Evolutionary conservation across 2,113 vertebrate species (phyloP), one percentile per base, ranked within the genome.

Genomic region (Alces alces): DNA sequence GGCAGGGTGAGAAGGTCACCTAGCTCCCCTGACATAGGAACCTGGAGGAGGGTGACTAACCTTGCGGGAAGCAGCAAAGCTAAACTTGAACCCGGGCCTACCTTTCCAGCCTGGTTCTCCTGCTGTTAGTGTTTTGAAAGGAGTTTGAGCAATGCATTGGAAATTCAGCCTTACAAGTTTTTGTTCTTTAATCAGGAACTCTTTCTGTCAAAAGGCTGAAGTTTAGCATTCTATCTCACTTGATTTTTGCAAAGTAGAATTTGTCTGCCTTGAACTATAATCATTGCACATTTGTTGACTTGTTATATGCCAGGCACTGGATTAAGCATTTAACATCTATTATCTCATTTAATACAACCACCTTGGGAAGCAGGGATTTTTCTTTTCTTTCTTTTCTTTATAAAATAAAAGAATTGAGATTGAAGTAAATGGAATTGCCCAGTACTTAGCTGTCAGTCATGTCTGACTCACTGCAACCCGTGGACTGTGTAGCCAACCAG

Each of bases 241-340:
- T 88, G 85, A 91, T 89, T 92, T 98, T 96, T 95, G 57, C 54
- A 93, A 70, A 86, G 27, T 57, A 79, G 57, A 76, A 9, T 70
- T 97, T 94, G 83, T 88, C 66, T 91, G 21, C 45, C 66, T 91
- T 86, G 47, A 91, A 91, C 84, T 87, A 25, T 60, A 87, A 79
- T 73, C 50, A 17, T 54, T 80, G 52, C 17, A 17, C 45, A 15
- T 84, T 92, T 82, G 21, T 30, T 7, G 43, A 58, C 60, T 64
- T 78, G 43, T 36, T 83, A 12, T 30, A 27, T 55, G 58, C 76
- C 39, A 33, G 66, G 33, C 15, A 16, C n/a, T 25, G 50, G 76
- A 45, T 82, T 88, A 12, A 96, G 33, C 28, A 30, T 89, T 85
- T 78, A 47, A 89, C 30, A 25, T 43, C 78, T 84, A 3, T n/a